Base-by-base conservation (phyloP, 2,888 invertebrate species). In the Dryobota labecula region DNA sequence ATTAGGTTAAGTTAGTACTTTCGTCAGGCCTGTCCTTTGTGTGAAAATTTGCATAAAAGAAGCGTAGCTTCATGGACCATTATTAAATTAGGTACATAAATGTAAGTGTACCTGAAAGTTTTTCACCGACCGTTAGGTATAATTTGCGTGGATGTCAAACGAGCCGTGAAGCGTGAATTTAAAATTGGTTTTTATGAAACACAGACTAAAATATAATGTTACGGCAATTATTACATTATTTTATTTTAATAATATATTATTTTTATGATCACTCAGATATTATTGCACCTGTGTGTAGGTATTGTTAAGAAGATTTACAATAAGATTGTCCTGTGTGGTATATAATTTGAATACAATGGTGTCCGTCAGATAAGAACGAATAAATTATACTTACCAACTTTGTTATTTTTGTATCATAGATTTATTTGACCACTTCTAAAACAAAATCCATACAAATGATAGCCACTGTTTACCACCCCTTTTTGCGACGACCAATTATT, bases 71-170 rank as follows among this genome's bases (percentile, higher is more conserved):
- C 47, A 43, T 56, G 30, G 38, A 38, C 13, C 13, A 60, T 45
- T 30, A 38, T 43, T 65, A 24, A 49, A 58, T 68, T 20, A 53
- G 15, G 2, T 7, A 43, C 27, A 20, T 51, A 43, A 36, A 20
- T 51, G 8, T 51, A 67, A 41, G 20, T 36, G 33, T 8, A 20
- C 13, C 33, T 47, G 38, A 49, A 57, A 66, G 4, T 49, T 58
- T 65, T 62, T 64, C n/a, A 70, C 24, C 30, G 30, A 38, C 7
- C 7, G 41, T 66, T 49, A 65, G 18, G n/a, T 11, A 74, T 62
- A 58, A 70, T 63, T 58, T 24, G 54, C 67, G 36, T 84, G 71
- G 75, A 65, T 49, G 27, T 63, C 13, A 60, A 60, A 76, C 45
- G 7, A 74, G 53, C 70, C 67, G 33, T 61, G 62, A 83, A 68